A percentile compares a stretch with the other conserved stretches of the same genome.
Evolutionary conservation across 2,888 invertebrate genomes (phyloP).

Genomic region (Buathra laborator): DNA sequence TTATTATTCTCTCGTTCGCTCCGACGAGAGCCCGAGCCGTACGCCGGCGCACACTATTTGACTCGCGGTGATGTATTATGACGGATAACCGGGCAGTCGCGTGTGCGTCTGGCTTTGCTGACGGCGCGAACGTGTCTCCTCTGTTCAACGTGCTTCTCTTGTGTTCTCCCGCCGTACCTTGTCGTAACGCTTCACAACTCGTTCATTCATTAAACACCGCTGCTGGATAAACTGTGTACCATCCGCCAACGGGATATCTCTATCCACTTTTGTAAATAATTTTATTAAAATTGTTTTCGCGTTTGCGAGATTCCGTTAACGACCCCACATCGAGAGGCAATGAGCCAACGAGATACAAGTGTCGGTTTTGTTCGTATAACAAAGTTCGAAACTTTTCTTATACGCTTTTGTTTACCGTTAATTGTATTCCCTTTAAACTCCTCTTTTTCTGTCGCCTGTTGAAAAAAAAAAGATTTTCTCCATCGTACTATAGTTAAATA

Average conservation of each 20-base stretch:
- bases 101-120: conserved; percentile 45
- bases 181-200: conserved; percentile 52
- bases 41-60: conserved; percentile 47
- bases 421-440: too few species aligned
- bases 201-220: conserved; percentile 59
- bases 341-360: too few species aligned
- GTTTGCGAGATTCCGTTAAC: not conserved
- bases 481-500: too few species aligned
- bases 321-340: too few species aligned
- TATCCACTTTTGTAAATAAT: not conserved
- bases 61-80: conserved; percentile 69
- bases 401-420: too few species aligned
- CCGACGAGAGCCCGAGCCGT: not conserved
- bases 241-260: conserved; percentile 1
- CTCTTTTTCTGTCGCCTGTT: too few species aligned
- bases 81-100: conserved; percentile 68
- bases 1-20: conserved; percentile 29
- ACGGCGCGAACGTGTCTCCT: conserved; percentile 25
- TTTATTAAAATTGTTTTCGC: not conserved
- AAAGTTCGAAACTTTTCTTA: too few species aligned
- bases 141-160: conserved; percentile 25
- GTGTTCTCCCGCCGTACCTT: conserved; percentile 2
- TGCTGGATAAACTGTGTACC: conserved; percentile 22
- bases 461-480: too few species aligned
- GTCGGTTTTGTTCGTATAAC: too few species aligned